Base-by-base conservation (phyloP, 2,888 invertebrate genomes). In the Scaptomyza polygonia region DNA sequence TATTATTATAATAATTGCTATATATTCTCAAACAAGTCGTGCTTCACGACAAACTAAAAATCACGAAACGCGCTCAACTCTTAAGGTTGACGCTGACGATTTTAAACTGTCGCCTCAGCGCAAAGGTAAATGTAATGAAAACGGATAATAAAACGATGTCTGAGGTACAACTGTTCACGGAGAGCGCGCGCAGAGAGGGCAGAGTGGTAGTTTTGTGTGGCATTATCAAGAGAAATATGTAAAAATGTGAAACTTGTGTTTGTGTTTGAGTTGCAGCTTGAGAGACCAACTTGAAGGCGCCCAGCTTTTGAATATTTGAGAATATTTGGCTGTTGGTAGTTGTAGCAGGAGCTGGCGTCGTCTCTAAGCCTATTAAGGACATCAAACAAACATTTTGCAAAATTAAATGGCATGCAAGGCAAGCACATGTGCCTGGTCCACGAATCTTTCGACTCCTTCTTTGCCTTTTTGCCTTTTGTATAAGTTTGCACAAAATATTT, bases 371-470 rank as follows among this genome's bases (percentile, higher is more conserved):
- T 85, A 88, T 85, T 85, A 88, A 81, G 85, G 79, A 88, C 85
- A 85, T 85, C 81, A 85, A 85, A 88, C 88, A 88, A 85, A 85
- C 84, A 88, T 84, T 85, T 85, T 88, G 84, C 81, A 84, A 86
- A 88, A 85, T 86, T 86, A 88, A 85, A 88, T 81, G 84, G 77
- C 85, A 77, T 84, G 86, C 81, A 86, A 88, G 84, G 77, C 85
- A 87, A 87, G 82, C 87, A 84, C 81, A 81, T 86, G 81, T 86
- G 79, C 53, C 49, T 34, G 55, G 40, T 67, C 67, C 56, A 48
- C 29, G n/a, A 18, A 44, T 27, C 0, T 43, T 18, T 27, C 32
- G 30, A 32, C 14, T 32, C 25, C 7, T 27, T n/a, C 9, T 39
- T 43, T 9, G 43, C 54, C 63, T 44, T 56, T 55, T 21, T 57